A percentile compares a stretch with the other conserved stretches of the same genome.
phyloP scores from a whole-genome alignment of 2,888 invertebrate genomes.

The Timandra comae region DNA sequence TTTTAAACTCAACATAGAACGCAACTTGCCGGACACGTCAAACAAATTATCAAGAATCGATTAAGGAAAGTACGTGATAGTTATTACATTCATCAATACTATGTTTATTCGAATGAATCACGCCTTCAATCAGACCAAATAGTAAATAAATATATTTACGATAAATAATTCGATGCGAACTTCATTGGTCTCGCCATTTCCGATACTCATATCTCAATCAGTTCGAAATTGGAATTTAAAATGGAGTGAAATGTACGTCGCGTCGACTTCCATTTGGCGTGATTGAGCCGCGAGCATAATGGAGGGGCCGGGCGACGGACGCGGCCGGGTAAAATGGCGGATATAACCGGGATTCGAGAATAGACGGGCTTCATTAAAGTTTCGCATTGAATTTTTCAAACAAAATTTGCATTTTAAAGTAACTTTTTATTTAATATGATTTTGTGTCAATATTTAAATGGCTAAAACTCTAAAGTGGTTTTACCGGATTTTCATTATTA shows the following conservation, averaged over 20 bases:
- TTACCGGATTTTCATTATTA: no score
- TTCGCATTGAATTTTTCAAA: conserved; percentile 20
- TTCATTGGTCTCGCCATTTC: conserved; percentile 30
- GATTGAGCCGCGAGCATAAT: conserved; percentile 49
- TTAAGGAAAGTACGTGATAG: no score
- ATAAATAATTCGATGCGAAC: conserved; percentile 18
- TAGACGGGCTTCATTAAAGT: conserved; percentile 28
- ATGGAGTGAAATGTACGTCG: conserved; percentile 50
- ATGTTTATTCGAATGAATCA: no score
- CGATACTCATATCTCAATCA: conserved; percentile 40
- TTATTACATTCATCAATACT: no score
- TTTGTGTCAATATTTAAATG: no score
- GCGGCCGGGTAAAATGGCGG: conserved; percentile 27
- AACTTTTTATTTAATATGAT: no score
- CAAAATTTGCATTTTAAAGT: no score
- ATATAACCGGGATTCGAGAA: conserved; percentile 30
- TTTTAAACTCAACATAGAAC: no score
- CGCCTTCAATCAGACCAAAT: conserved; percentile 8
- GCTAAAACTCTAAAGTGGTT: no score
- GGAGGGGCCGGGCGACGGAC: conserved; percentile 20
- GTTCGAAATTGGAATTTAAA: conserved; percentile 44
- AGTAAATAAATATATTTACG: conserved; percentile 17
- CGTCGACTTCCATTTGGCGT: conserved; percentile 51
- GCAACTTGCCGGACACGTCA: no score
- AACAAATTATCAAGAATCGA: no score